Evolutionary conservation across 2,888 invertebrate genomes (phyloP).

Genomic region (Cyaniris semiargus): DNA sequence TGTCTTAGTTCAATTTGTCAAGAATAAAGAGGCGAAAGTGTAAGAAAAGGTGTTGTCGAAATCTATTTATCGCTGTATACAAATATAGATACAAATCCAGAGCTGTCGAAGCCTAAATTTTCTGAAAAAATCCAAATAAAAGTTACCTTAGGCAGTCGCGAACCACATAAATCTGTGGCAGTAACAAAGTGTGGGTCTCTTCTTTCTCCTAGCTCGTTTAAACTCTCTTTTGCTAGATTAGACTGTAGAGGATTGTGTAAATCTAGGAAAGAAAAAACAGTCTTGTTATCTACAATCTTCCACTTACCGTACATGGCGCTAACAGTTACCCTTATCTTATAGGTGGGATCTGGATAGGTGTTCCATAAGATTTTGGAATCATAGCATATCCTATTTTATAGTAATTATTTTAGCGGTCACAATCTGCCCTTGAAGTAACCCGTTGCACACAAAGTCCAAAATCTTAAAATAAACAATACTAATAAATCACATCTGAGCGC

Average conservation of each 20-base stretch:
- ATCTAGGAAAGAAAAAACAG: constrained; percentile 45
- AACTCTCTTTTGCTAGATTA: constrained; percentile 40
- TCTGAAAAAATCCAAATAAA: background rate
- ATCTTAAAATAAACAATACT: background rate
- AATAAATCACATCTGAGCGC: background rate
- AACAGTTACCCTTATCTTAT: too few species aligned
- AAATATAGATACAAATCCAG: too few species aligned
- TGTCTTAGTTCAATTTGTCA: background rate
- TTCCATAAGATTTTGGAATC: background rate
- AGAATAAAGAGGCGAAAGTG: background rate
- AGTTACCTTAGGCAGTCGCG: constrained; percentile 65
- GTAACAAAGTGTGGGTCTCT: constrained; percentile 44
- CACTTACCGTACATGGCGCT: too few species aligned
- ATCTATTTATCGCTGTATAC: too few species aligned
- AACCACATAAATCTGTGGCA: constrained; percentile 64
- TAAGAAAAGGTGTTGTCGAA: background rate
- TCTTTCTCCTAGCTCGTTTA: constrained; percentile 38
- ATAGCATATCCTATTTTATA: background rate
- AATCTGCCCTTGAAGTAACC: background rate
- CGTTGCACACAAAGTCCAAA: background rate
- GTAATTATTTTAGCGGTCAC: background rate
- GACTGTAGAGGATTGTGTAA: constrained; percentile 54
- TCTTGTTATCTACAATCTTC: background rate
- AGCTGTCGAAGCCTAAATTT: background rate
- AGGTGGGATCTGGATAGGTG: too few species aligned